Evolutionary conservation across 37 sponge, comb jelly and placozoan species (phyloP), one percentile per base, ranked within the genome.

Genomic region (Ephydatia muelleri): DNA sequence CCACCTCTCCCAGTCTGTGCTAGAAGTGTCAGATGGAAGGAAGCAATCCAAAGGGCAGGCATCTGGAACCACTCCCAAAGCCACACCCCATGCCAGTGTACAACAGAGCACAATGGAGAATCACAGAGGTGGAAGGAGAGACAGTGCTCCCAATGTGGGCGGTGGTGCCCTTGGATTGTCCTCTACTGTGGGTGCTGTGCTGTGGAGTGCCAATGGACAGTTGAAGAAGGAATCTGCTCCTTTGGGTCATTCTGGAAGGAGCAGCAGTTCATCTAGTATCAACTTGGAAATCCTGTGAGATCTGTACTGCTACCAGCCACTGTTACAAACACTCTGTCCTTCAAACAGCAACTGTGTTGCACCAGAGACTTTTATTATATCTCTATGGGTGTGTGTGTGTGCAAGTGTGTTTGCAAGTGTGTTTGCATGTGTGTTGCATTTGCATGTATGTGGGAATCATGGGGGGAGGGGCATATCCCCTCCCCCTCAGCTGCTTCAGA

Each of bases 1-100:
- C 73, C 36, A 39, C 25, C 80, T 26, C 82, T 87, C 88, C 0
- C 88, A 88, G 43, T 83, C 88, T 28, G 83, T 82, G 49, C 67
- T 67, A 2, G 82, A 87, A 25, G 33, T 87, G 75, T 73, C 79
- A 14, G 76, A 43, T 4, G 72, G 43, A 27, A 28, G 29, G 9
- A 22, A 22, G 68, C 69, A 39, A 3, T 33, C 8, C 2, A 25
- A 71, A 25, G 43, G 23, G 23, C 57, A 70, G 65, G 33, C 48
- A 16, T 57, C 57, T 13, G 19, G 19, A 14, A 13, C 57, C 57
- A 57, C 27, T 14, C 27, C 13, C 0, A 68, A 75, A 79, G 72
- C 29, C 67, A 47, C 74, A 71, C 43, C 37, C 65, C 79, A 47
- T 47, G 22, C 29, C 73, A 33, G 71, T 5, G 72, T 38, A 31